Conservation (phyloP, 2,888 invertebrate genomes). For the Drosophila mimica region DNA sequence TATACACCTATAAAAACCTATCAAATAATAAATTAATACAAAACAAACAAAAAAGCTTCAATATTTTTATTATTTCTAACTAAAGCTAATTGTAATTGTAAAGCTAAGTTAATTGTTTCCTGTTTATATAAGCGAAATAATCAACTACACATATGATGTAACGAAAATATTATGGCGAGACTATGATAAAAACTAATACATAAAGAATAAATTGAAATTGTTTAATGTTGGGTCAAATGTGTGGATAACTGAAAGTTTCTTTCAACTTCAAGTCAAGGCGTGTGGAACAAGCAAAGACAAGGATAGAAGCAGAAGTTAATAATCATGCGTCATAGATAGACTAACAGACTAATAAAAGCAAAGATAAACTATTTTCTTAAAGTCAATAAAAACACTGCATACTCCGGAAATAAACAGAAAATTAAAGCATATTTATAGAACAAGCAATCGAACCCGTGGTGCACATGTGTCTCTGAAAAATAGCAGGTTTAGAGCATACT, state of each 20-base stretch:
- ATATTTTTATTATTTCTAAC: slow-evolving; percentile 79
- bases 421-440: neutral
- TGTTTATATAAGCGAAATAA: slow-evolving; percentile 76
- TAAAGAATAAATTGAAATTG: slow-evolving; percentile 20
- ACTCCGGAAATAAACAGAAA: neutral
- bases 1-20: slow-evolving; percentile 47
- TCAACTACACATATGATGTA: slow-evolving; percentile 67
- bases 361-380: neutral
- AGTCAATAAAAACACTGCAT: neutral
- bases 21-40: slow-evolving; percentile 58
- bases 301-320: too few species aligned
- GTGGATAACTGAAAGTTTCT: neutral
- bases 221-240: slow-evolving; percentile 2
- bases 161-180: slow-evolving; percentile 59
- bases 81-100: slow-evolving; percentile 74
- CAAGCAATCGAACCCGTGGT: neutral
- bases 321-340: neutral
- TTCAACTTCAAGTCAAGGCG: neutral
- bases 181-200: slow-evolving; percentile 65
- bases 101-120: slow-evolving; percentile 77
- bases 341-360: neutral
- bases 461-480: neutral
- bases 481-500: neutral
- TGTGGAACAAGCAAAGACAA: neutral
- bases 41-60: slow-evolving; percentile 68